Evolutionary conservation across 1,140 invertebrate species (phyloP).

Genomic region (Doryteuthis pealeii): DNA sequence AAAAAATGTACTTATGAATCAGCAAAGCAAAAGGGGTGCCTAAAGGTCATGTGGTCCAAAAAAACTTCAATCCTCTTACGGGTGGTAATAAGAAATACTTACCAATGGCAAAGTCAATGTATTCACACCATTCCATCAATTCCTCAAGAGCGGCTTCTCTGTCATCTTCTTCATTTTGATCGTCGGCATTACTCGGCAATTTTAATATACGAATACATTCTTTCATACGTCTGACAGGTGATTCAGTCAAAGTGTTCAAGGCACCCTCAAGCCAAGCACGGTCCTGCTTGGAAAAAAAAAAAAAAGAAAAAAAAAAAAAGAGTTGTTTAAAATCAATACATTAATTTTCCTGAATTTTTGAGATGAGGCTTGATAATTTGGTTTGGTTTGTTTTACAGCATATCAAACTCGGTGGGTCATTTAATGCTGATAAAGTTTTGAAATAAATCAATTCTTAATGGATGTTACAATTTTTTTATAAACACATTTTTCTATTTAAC

Average conservation of each 20-base stretch:
- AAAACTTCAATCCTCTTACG: no score
- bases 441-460: no score
- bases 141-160: constrained; percentile 66
- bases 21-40: no score
- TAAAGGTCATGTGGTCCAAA: no score
- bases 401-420: no score
- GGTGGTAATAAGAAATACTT: constrained; percentile 28
- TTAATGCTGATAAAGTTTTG: no score
- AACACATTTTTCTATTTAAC: no score
- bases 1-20: no score
- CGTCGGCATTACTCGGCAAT: constrained; percentile 59
- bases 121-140: constrained; percentile 69
- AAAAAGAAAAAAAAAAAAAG: constrained; percentile 13
- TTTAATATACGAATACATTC: constrained; percentile 67
- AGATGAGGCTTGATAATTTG: no score
- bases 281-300: constrained; percentile 63
- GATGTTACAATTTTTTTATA: no score
- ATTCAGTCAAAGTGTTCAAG: constrained; percentile 68
- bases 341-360: no score
- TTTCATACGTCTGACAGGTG: constrained; percentile 68
- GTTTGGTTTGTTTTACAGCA: no score
- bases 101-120: constrained; percentile 75
- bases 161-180: constrained; percentile 64
- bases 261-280: constrained; percentile 72
- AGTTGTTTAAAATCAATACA: background rate